phyloP scores from a whole-genome alignment of 2,113 vertebrate species.

The Ariopsis seemanni region DNA sequence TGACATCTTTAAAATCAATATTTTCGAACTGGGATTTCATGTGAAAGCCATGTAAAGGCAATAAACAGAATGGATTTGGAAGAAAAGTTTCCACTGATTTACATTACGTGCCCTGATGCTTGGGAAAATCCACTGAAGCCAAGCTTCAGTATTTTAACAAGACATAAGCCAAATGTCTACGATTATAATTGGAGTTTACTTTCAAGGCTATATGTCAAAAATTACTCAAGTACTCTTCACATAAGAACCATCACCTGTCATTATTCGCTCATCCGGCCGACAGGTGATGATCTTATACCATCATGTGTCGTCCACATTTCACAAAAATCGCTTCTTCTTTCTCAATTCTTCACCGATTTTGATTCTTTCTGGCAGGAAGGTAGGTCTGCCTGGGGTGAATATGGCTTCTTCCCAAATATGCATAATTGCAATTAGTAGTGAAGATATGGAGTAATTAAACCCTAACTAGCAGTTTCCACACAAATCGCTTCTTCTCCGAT shows the following conservation, averaged over 20 bases:
- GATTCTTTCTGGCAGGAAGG: too few species aligned
- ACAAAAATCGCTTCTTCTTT: too few species aligned
- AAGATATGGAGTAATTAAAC: too few species aligned
- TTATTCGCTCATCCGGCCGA: neutral
- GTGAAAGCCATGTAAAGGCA: neutral
- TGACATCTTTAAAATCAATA: constrained; percentile 20
- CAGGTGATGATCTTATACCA: too few species aligned
- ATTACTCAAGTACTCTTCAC: neutral
- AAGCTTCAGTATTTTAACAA: neutral
- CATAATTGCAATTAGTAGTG: too few species aligned
- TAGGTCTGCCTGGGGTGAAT: too few species aligned
- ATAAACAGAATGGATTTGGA: neutral
- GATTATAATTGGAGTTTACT: neutral
- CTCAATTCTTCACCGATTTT: too few species aligned
- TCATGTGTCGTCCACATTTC: too few species aligned
- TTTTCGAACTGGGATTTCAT: neutral
- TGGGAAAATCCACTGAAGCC: neutral
- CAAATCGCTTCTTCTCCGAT: too few species aligned
- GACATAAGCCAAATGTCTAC: neutral
- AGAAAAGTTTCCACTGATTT: neutral
- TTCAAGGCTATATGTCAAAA: neutral
- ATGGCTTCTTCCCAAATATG: too few species aligned
- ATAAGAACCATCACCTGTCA: neutral
- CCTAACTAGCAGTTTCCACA: too few species aligned
- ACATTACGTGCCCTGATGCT: neutral